Evolutionary conservation across 2,113 vertebrate species (phyloP), one percentile per base, ranked within the genome.

Genomic region (Oreotragus oreotragus): DNA sequence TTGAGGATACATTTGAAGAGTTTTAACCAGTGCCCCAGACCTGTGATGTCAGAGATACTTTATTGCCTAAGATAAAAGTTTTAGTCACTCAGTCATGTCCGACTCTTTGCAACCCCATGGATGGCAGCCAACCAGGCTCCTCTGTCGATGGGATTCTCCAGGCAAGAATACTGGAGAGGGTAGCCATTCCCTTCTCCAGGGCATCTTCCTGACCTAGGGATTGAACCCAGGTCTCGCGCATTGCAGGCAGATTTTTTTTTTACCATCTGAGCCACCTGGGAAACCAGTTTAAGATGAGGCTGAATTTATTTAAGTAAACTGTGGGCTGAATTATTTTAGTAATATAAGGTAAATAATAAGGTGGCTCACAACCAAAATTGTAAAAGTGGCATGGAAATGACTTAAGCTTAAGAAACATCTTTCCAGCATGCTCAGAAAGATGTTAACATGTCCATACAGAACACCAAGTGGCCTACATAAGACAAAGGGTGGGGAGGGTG

Each of bases 271-370:
- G 66, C n/a, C 66, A 70, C 66, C n/a, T 39, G n/a, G 19, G 19
- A 36, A 70, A 70, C 19, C n/a, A 36, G 19, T 70, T 70, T 70
- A 70, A 70, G 53, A 84, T n/a, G 15, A 90, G 3, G 66, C 25
- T 86, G 64, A 91, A 64, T 58, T 60, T 88, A n/a, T 58, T 86
- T 73, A 94, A 94, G 49, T 84, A 57, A 91, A 88, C 81, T 30
- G 0, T 88, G 45, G 25, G 25, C 21, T 96, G 66, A 58, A 12
- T n/a, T 57, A 90, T 47, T 90, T 80, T 53, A 79, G 39, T 33
- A 55, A 73, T 17, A 49, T 57, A 33, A 79, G n/a, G 9, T 28
- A 55, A 84, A 76, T 81, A 85, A 87, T 45, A 91, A 84, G 17
- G 16, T 62, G 39, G 28, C 45, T 95, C 43, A 51, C n/a, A 87